Evolutionary conservation across 2,113 vertebrate species (phyloP).

Genomic region (Paradoxurus hermaphroditus): DNA sequence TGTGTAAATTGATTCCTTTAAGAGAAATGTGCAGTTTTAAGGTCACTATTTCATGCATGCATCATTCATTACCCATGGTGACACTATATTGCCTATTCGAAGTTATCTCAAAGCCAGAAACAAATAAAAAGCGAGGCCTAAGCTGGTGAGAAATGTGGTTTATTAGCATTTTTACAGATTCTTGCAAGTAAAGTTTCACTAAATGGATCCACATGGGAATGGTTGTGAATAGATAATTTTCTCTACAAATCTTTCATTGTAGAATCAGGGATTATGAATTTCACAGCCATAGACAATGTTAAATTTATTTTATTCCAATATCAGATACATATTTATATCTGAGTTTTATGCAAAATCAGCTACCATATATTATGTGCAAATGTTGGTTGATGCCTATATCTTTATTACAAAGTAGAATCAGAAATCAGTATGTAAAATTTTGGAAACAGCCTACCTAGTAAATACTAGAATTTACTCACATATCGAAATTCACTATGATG

Average conservation of each 20-base stretch:
- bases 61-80: slow-evolving; percentile 74
- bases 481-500: not conserved
- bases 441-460: not conserved
- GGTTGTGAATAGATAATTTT: slow-evolving; percentile 59
- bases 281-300: slow-evolving; percentile 47
- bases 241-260: slow-evolving; percentile 55
- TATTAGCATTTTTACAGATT: slow-evolving; percentile 76
- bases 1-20: slow-evolving; percentile 68
- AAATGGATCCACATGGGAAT: slow-evolving; percentile 70
- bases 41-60: slow-evolving; percentile 63
- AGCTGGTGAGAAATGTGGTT: slow-evolving; percentile 55
- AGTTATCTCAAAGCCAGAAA: slow-evolving; percentile 66
- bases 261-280: slow-evolving; percentile 64
- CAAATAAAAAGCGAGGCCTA: slow-evolving; percentile 39
- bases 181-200: slow-evolving; percentile 62
- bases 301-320: slow-evolving; percentile 64
- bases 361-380: slow-evolving; percentile 41
- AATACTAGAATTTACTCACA: not conserved
- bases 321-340: slow-evolving; percentile 52
- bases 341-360: slow-evolving; percentile 57
- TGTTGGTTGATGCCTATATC: not conserved
- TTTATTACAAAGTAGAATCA: slow-evolving; percentile 40
- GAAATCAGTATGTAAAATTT: slow-evolving; percentile 43
- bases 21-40: slow-evolving; percentile 72
- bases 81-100: slow-evolving; percentile 59